Conservation (phyloP, 2,888 invertebrate genomes). For the Melinopterus prodromus region DNA sequence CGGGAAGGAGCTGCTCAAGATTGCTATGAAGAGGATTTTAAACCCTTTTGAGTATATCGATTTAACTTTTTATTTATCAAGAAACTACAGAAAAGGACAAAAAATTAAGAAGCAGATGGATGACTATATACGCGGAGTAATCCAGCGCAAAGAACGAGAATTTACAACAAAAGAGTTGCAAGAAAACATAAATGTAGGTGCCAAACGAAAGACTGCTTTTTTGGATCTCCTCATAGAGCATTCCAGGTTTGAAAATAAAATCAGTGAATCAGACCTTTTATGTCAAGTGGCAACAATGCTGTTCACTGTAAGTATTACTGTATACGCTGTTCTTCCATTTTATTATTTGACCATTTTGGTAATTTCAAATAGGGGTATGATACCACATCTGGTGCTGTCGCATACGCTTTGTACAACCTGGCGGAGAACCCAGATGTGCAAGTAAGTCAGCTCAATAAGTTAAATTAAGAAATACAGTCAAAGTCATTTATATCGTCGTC, state of each 20-base stretch:
- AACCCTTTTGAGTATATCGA: slow-evolving; percentile 38
- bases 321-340: background rate
- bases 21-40: slow-evolving; percentile 37
- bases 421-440: slow-evolving; percentile 42
- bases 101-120: slow-evolving; percentile 29
- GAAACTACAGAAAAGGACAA: slow-evolving; percentile 36
- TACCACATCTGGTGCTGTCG: slow-evolving; percentile 40
- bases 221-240: too few relatives aligned
- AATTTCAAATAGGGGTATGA: slow-evolving; percentile 40
- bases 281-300: too few relatives aligned
- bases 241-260: too few relatives aligned
- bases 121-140: slow-evolving; percentile 72
- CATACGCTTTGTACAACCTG: slow-evolving; percentile 40
- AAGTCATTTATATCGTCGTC: background rate
- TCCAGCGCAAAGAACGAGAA: slow-evolving; percentile 61
- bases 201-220: too few relatives aligned
- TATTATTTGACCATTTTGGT: too few relatives aligned
- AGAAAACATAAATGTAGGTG: too few relatives aligned
- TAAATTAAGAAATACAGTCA: background rate
- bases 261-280: too few relatives aligned
- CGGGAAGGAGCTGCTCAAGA: slow-evolving; percentile 29
- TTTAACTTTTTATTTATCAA: slow-evolving; percentile 35
- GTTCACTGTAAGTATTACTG: too few relatives aligned
- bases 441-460: background rate
- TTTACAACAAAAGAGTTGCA: too few relatives aligned